These are phyloP conservation scores for Drosophila neocordata DNA, from an alignment of 1,140 invertebrate genomes.

Conservation along the genomic window DNA sequence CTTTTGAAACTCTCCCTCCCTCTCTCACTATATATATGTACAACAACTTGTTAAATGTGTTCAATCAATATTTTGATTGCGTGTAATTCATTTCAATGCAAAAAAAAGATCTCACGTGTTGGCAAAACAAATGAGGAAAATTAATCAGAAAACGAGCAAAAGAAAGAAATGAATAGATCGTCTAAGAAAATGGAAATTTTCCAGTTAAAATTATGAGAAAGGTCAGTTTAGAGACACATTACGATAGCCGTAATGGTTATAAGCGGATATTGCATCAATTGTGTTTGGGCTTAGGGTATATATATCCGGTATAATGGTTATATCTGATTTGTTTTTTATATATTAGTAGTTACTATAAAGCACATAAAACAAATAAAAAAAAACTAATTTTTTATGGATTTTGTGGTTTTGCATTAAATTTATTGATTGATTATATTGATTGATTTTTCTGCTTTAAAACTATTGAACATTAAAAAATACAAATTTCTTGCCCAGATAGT, in stretches of 20 bases:
- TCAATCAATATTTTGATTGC: conserved; percentile 74
- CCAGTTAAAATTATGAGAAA: background rate
- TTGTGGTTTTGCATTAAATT: too few species aligned
- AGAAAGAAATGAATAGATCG: background rate
- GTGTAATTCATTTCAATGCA: conserved; percentile 57
- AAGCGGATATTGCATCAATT: background rate
- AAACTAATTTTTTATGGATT: too few species aligned
- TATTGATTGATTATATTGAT: too few species aligned
- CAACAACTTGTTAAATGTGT: conserved; percentile 56
- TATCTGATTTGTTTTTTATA: too few species aligned
- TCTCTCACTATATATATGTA: background rate
- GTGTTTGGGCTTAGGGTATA: background rate
- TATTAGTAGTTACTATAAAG: background rate
- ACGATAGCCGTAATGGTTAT: background rate
- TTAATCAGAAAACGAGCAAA: conserved; percentile 21
- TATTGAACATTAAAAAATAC: too few species aligned
- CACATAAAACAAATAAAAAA: background rate
- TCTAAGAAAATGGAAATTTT: background rate
- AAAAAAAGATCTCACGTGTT: conserved; percentile 15
- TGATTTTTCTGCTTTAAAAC: too few species aligned
- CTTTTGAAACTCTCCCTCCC: conserved; percentile 13
- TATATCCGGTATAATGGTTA: background rate
- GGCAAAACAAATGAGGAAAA: conserved; percentile 23
- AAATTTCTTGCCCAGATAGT: too few species aligned
- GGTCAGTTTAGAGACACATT: background rate